phyloP scores from a whole-genome alignment of 2,113 vertebrate genomes.

The Antechinus stuartii region DNA sequence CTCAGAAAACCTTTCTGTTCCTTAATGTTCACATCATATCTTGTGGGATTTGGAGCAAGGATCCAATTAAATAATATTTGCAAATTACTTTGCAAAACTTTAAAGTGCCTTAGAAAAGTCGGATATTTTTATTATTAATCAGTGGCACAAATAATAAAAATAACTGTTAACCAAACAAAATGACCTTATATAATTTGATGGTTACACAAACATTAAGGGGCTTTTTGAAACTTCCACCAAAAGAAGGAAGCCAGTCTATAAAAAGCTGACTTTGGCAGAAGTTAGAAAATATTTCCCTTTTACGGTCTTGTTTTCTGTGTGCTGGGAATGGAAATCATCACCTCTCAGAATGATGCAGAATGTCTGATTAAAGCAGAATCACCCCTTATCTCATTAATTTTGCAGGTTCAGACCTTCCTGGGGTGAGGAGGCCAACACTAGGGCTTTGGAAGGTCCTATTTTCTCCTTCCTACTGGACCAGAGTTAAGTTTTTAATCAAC shows the following conservation, averaged over 20 bases:
- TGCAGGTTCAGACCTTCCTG: neutral
- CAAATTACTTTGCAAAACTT: neutral
- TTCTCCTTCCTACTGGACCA: neutral
- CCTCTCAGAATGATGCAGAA: neutral
- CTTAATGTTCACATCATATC: neutral
- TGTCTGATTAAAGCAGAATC: neutral
- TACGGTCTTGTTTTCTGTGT: neutral
- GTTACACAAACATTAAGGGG: neutral
- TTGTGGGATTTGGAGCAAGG: neutral
- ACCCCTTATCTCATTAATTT: neutral
- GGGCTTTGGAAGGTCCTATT: neutral
- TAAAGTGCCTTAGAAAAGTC: neutral
- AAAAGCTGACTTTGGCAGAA: neutral
- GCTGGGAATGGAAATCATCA: neutral
- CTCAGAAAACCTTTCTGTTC: neutral
- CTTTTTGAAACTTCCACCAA: neutral
- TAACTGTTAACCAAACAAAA: neutral
- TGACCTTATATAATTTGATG: neutral
- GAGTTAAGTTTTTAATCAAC: neutral
- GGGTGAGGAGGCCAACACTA: neutral
- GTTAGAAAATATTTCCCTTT: neutral
- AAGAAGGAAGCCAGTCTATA: neutral
- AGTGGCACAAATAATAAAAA: neutral
- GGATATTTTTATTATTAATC: neutral
- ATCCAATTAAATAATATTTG: neutral